These are phyloP conservation scores for Patella pellucida DNA, from an alignment of 2,888 invertebrate genomes.

Conservation along the genomic window DNA sequence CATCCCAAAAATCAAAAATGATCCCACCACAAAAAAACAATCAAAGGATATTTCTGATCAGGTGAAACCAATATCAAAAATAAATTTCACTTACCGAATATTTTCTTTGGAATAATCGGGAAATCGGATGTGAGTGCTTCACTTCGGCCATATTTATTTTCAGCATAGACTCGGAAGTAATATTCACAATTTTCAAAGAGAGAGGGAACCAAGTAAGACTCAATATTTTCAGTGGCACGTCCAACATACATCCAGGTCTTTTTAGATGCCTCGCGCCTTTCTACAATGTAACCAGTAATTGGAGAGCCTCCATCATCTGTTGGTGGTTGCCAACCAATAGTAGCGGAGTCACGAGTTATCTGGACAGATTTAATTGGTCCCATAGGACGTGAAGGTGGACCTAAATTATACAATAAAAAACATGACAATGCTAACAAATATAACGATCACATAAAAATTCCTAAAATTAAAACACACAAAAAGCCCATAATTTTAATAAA, in stretches of 20 bases:
- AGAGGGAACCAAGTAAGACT: conserved; percentile 65
- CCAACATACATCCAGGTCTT: conserved; percentile 64
- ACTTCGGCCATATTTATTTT: conserved; percentile 85
- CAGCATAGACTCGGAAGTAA: conserved; percentile 87
- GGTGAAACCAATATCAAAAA: too few relatives aligned
- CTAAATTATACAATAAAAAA: conserved; percentile 42
- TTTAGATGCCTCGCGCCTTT: conserved; percentile 62
- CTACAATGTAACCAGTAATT: conserved; percentile 65
- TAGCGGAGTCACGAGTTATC: conserved; percentile 66
- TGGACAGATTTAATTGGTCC: conserved; percentile 66
- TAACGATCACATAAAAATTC: neutral
- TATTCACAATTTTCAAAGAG: conserved; percentile 86
- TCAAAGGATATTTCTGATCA: too few relatives aligned
- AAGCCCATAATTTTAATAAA: too few relatives aligned
- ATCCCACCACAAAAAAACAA: too few relatives aligned
- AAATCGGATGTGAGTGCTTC: conserved; percentile 82
- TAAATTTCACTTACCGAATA: conserved; percentile 50
- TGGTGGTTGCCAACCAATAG: conserved; percentile 70
- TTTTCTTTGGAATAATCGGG: conserved; percentile 79
- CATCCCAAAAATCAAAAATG: too few relatives aligned
- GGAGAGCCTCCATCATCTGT: conserved; percentile 69
- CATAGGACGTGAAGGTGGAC: conserved; percentile 61
- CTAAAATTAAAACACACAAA: neutral
- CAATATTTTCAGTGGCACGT: conserved; percentile 54
- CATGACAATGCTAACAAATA: neutral